A percentile compares a stretch with the other conserved stretches of the same genome.
These are phyloP conservation scores for Psammodynastes pulverulentus DNA, from an alignment of 2,113 vertebrate genomes.

Conservation along the genomic window DNA sequence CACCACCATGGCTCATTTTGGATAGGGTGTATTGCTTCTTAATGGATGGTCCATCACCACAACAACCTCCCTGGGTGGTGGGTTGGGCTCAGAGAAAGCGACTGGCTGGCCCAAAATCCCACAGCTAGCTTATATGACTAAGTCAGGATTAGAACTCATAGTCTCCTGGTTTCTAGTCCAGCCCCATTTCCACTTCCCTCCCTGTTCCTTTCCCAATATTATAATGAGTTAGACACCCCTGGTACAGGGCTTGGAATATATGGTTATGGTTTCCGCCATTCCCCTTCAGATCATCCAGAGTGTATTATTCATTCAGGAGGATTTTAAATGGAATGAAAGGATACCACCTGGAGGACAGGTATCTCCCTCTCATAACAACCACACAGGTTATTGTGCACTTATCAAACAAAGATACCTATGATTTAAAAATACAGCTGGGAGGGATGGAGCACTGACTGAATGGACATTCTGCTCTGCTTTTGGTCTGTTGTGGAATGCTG, in stretches of 20 bases:
- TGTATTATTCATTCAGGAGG: neutral
- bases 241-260: neutral
- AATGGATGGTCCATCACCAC: neutral
- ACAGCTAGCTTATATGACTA: neutral
- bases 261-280: neutral
- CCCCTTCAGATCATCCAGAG: neutral
- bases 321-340: neutral
- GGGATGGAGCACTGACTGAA: neutral
- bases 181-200: neutral
- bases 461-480: neutral
- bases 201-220: neutral
- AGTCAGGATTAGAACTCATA: neutral
- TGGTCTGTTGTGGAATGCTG: neutral
- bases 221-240: no score
- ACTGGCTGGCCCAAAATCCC: neutral
- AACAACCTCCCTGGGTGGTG: neutral
- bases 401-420: neutral
- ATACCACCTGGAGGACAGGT: neutral
- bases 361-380: neutral
- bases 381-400: neutral
- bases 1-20: no score
- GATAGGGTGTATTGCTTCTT: no score
- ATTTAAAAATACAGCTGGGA: neutral
- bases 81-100: neutral
- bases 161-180: neutral